A percentile compares a stretch with the other conserved stretches of the same genome.
These are phyloP conservation scores for Limnephilus lunatus DNA, from an alignment of 2,888 invertebrate genomes.

Conservation along the genomic window DNA sequence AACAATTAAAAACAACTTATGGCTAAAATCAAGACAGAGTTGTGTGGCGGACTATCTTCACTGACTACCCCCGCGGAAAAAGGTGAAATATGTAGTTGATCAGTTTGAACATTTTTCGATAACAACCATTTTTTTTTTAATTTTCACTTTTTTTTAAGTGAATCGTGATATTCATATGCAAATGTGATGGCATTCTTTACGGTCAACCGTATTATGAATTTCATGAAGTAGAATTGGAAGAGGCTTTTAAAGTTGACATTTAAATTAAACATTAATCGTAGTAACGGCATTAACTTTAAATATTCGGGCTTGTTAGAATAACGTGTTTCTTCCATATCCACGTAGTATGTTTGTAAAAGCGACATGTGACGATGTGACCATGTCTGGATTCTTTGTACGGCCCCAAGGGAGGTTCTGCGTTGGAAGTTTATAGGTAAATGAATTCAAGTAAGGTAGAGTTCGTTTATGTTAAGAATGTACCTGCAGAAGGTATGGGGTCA, in stretches of 20 bases:
- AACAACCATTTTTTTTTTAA: neutral
- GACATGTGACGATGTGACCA: neutral
- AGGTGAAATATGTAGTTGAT: no score
- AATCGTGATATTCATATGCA: neutral
- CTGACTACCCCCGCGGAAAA: no score
- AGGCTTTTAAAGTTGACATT: neutral
- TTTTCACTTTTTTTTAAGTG: neutral
- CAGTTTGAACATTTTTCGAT: neutral
- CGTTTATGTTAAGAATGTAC: constrained; percentile 26
- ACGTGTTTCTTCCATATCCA: neutral
- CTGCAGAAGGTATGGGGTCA: neutral
- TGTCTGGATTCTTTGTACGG: neutral
- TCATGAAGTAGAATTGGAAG: neutral
- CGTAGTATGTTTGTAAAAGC: neutral
- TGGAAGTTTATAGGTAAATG: constrained; percentile 46
- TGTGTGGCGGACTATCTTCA: no score
- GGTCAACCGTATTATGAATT: neutral
- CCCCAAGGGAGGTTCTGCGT: constrained; percentile 26
- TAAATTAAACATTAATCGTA: neutral
- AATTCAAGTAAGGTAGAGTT: constrained; percentile 29
- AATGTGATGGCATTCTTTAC: neutral
- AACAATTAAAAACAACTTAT: no score
- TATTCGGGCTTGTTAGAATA: neutral
- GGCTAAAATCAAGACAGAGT: no score
- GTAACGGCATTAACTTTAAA: neutral